Conservation (phyloP, 2,113 vertebrate genomes). For the Xiphophorus maculatus region DNA sequence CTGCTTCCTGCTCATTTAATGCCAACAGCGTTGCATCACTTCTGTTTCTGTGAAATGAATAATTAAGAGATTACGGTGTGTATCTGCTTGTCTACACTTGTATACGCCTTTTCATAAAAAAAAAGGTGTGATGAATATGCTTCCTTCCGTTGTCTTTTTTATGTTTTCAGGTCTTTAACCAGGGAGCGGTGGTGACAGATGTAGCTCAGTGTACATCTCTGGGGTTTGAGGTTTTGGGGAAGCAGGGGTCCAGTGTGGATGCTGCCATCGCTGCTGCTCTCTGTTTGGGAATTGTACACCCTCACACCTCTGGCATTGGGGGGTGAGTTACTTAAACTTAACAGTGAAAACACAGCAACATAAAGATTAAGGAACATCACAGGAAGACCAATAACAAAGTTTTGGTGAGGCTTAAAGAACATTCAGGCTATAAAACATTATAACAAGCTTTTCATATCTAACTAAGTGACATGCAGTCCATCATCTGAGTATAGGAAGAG, state of each 20-base stretch:
- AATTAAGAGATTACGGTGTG: conserved; percentile 11
- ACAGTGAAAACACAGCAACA: too few relatives aligned
- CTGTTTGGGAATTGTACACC: conserved; percentile 91
- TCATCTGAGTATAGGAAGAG: too few relatives aligned
- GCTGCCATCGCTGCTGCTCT: conserved; percentile 90
- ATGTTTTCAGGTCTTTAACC: conserved; percentile 86
- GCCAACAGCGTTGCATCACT: background rate
- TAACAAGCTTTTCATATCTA: too few relatives aligned
- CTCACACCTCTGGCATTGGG: conserved; percentile 93
- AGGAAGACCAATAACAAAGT: too few relatives aligned
- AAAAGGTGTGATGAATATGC: background rate
- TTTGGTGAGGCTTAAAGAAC: too few relatives aligned
- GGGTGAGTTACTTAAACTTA: conserved; percentile 81
- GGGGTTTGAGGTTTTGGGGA: conserved; percentile 86
- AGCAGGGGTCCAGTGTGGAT: conserved; percentile 92
- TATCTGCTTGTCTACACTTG: background rate
- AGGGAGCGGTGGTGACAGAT: conserved; percentile 92
- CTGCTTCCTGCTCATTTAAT: background rate
- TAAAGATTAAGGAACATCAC: too few relatives aligned
- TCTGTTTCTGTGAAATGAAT: background rate
- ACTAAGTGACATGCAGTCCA: too few relatives aligned
- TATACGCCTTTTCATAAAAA: background rate
- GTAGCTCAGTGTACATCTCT: conserved; percentile 88
- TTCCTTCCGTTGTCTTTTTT: background rate
- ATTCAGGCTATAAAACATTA: too few relatives aligned